Conservation (phyloP, 2,797 vertebrate genomes). For the Pagetopsis macropterus region DNA sequence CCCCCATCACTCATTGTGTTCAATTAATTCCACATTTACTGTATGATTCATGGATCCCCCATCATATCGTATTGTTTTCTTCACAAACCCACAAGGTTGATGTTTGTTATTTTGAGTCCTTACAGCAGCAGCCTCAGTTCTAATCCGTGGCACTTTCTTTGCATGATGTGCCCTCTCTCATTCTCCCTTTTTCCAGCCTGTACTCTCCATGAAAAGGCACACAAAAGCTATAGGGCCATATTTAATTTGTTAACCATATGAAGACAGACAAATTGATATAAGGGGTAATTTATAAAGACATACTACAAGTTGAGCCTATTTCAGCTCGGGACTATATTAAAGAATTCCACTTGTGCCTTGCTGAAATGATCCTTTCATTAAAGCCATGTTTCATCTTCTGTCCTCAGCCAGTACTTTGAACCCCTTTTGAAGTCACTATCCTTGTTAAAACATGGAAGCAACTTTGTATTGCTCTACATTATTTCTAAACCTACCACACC, state of each 20-base stretch:
- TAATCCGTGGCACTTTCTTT: no score
- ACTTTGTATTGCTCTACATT: slow-evolving; percentile 42
- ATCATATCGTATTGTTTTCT: no score
- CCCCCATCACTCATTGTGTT: neutral
- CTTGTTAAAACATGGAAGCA: slow-evolving; percentile 57
- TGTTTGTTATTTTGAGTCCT: slow-evolving; percentile 1
- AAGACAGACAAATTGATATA: slow-evolving; percentile 9
- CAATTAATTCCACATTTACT: neutral
- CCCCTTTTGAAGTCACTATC: slow-evolving; percentile 60
- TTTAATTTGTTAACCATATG: neutral
- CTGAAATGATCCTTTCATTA: slow-evolving; percentile 58
- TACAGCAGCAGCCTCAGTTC: no score
- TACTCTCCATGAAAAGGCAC: no score
- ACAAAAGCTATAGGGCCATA: neutral
- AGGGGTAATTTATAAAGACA: slow-evolving; percentile 13
- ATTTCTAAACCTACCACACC: slow-evolving; percentile 18
- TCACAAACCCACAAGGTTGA: neutral
- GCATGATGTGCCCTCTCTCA: no score
- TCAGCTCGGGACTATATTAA: slow-evolving; percentile 31
- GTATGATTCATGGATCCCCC: neutral
- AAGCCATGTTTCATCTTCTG: slow-evolving; percentile 54
- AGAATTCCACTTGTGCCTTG: slow-evolving; percentile 31
- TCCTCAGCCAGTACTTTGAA: slow-evolving; percentile 51
- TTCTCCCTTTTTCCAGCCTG: no score
- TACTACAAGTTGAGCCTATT: slow-evolving; percentile 16